Conservation (phyloP, 2,888 invertebrate genomes). For the Hypena proboscidalis region DNA sequence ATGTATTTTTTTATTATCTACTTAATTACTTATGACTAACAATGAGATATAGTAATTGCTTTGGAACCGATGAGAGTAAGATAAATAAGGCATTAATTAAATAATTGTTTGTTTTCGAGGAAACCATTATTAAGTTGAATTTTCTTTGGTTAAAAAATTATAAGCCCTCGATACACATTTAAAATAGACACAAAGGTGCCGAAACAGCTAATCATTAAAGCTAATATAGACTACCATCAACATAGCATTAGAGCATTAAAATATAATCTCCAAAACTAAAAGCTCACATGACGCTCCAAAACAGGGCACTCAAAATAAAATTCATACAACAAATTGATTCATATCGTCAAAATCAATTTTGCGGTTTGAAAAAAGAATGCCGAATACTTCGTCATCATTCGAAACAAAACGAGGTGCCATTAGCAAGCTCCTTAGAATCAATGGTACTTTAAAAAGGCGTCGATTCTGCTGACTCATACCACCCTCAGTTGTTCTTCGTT, state of each 20-base stretch:
- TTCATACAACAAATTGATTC: conserved; percentile 22
- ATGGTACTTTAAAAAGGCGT: conserved; percentile 73
- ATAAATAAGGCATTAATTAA: too few species aligned
- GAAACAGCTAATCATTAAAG: too few species aligned
- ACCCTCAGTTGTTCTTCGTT: conserved; percentile 67
- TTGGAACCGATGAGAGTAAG: too few species aligned
- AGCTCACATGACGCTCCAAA: not conserved
- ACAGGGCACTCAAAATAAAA: conserved; percentile 1
- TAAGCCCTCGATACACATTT: too few species aligned
- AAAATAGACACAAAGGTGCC: too few species aligned
- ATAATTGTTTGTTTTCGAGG: too few species aligned
- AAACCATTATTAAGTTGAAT: too few species aligned
- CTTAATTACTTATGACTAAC: too few species aligned
- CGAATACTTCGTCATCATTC: conserved; percentile 65
- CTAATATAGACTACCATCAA: too few species aligned
- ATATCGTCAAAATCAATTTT: conserved; percentile 26
- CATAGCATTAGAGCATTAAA: not conserved
- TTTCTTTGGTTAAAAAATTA: too few species aligned
- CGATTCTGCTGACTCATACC: conserved; percentile 76
- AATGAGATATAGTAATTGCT: too few species aligned
- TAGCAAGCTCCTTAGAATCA: conserved; percentile 74
- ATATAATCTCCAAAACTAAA: not conserved
- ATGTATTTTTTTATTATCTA: too few species aligned
- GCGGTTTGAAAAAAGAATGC: conserved; percentile 17
- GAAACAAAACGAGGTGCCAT: conserved; percentile 75